Evolutionary conservation across 2,888 invertebrate genomes (phyloP).

Genomic region (Ichneumon xanthorius): DNA sequence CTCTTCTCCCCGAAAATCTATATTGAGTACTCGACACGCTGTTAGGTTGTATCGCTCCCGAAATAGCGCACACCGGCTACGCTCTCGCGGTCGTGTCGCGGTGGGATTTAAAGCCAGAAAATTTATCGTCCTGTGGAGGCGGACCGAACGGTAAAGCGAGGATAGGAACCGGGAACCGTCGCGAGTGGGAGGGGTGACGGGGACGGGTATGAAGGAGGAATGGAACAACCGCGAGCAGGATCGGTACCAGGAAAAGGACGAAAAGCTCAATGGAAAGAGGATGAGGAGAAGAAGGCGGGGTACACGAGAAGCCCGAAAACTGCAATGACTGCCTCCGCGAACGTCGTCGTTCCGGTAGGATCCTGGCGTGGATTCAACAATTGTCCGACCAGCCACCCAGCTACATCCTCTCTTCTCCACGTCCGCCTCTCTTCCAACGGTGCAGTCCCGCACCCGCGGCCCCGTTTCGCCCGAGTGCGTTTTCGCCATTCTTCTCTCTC

Average conservation of each 20-base stretch:
- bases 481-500: constrained; percentile 62
- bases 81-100: constrained; percentile 67
- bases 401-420: constrained; percentile 42
- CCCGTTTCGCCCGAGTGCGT: constrained; percentile 69
- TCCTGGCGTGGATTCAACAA: constrained; percentile 69
- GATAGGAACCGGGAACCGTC: constrained; percentile 17
- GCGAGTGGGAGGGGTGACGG: constrained; percentile 15
- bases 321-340: constrained; percentile 55
- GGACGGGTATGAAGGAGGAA: constrained; percentile 18
- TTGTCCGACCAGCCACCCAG: constrained; percentile 61
- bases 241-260: constrained; percentile 19
- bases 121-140: constrained; percentile 78
- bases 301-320: constrained; percentile 54
- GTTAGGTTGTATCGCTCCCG: constrained; percentile 53
- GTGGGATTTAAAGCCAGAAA: constrained; percentile 77
- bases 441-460: constrained; percentile 64
- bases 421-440: constrained; percentile 48
- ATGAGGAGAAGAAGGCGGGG: constrained; percentile 15
- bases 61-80: constrained; percentile 15
- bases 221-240: constrained; percentile 23
- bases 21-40: constrained; percentile 2
- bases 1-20: constrained; percentile 10
- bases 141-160: constrained; percentile 60
- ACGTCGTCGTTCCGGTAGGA: constrained; percentile 66
- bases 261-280: constrained; percentile 40